Evolutionary conservation across 2,113 vertebrate genomes (phyloP).

Genomic region (Festucalex cinctus): DNA sequence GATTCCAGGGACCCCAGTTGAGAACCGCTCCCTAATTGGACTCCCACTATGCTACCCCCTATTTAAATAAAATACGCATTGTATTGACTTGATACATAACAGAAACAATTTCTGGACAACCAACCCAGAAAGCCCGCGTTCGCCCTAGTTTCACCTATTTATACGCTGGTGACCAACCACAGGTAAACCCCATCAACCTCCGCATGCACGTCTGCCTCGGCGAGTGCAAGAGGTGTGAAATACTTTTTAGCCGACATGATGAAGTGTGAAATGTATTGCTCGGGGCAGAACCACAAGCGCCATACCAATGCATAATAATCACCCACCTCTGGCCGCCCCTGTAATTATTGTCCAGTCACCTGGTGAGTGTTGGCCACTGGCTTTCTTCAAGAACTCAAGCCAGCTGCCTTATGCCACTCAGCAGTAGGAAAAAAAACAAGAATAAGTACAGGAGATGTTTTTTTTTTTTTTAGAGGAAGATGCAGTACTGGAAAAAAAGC

Average conservation of each 20-base stretch:
- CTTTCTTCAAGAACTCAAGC: slow-evolving; percentile 23
- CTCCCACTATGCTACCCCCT: not conserved
- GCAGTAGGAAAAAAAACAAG: not conserved
- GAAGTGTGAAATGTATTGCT: slow-evolving; percentile 68
- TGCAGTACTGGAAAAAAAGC: not conserved
- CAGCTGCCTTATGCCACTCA: slow-evolving; percentile 24
- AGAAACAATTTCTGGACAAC: not conserved
- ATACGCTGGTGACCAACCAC: slow-evolving; percentile 4
- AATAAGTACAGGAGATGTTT: not conserved
- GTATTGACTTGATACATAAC: too few species aligned
- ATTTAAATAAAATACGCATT: not conserved
- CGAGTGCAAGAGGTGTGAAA: slow-evolving; percentile 64
- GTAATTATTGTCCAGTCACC: slow-evolving; percentile 60
- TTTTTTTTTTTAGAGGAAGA: not conserved
- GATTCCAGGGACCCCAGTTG: not conserved
- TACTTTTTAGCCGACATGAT: slow-evolving; percentile 60
- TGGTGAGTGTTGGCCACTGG: slow-evolving; percentile 38
- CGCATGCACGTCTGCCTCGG: slow-evolving; percentile 42
- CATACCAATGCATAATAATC: slow-evolving; percentile 66
- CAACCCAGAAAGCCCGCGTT: not conserved
- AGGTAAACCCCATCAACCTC: slow-evolving; percentile 53
- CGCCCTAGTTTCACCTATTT: not conserved
- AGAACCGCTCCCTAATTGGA: not conserved
- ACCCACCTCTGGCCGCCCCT: slow-evolving; percentile 41
- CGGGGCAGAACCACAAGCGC: slow-evolving; percentile 41